phyloP scores from a whole-genome alignment of 2,113 vertebrate genomes.

The Axis porcinus region DNA sequence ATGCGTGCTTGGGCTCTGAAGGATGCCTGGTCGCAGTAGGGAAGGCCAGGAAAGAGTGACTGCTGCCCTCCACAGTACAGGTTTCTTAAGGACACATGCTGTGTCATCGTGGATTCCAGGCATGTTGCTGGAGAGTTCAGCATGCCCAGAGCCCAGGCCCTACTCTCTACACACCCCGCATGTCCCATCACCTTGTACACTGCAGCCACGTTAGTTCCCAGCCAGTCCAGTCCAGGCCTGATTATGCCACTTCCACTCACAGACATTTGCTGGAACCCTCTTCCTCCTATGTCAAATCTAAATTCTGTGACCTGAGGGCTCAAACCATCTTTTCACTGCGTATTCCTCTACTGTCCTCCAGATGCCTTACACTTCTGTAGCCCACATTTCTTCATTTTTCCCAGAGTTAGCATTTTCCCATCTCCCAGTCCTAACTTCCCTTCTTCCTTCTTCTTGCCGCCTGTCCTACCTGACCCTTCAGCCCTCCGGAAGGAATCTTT shows the following conservation, averaged over 20 bases:
- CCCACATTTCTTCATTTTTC: neutral
- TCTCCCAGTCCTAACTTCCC: neutral
- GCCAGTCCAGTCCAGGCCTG: neutral
- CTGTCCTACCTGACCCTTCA: neutral
- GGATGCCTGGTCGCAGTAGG: conserved; percentile 27
- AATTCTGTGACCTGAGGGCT: neutral
- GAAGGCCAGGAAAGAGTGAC: neutral
- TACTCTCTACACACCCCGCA: rapidly evolving
- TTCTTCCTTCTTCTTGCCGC: neutral
- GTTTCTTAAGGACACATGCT: conserved; percentile 41
- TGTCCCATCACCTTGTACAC: rapidly evolving
- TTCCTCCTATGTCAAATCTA: neutral
- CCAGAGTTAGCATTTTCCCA: neutral
- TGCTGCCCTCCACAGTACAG: conserved; percentile 15
- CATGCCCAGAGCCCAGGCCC: too few relatives aligned
- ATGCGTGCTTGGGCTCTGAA: neutral
- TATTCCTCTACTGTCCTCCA: neutral
- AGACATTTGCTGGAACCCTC: neutral
- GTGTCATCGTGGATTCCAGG: conserved; percentile 51
- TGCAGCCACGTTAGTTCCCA: rapidly evolving
- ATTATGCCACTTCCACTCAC: neutral
- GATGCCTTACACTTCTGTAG: neutral
- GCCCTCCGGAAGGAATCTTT: neutral
- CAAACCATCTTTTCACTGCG: neutral
- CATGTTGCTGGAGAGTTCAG: neutral